Conservation (phyloP, 2,797 vertebrate species). For the Poeciliopsis paucimaculata region DNA sequence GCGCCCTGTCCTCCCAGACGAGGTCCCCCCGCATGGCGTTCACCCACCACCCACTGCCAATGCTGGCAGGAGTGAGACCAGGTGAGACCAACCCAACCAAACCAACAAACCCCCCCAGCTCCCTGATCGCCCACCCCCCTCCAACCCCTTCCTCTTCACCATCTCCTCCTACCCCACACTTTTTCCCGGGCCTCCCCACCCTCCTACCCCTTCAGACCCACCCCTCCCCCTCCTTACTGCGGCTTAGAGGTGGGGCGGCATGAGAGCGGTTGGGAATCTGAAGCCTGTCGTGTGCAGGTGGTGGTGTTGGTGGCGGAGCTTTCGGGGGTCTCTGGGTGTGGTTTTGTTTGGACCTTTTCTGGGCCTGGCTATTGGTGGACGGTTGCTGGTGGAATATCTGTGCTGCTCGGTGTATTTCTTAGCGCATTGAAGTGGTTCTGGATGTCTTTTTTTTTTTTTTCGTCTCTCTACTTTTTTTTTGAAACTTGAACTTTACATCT, state of each 20-base stretch:
- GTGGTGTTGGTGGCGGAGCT: slow-evolving; percentile 49
- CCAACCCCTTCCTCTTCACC: slow-evolving; percentile 51
- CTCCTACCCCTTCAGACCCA: slow-evolving; percentile 43
- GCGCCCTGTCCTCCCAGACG: slow-evolving; percentile 92
- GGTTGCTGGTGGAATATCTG: slow-evolving; percentile 23
- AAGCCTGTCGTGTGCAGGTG: slow-evolving; percentile 28
- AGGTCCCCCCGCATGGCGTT: slow-evolving; percentile 96
- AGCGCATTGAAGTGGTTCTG: neutral
- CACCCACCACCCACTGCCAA: slow-evolving; percentile 97
- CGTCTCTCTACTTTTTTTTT: neutral
- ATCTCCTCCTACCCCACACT: slow-evolving; percentile 63
- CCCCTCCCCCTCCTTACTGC: slow-evolving; percentile 24
- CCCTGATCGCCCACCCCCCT: slow-evolving; percentile 35
- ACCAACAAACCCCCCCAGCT: slow-evolving; percentile 11
- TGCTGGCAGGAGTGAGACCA: slow-evolving; percentile 98
- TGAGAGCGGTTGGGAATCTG: slow-evolving; percentile 44
- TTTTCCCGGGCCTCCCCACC: slow-evolving; percentile 49
- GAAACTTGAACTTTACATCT: neutral
- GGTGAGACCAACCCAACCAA: slow-evolving; percentile 82
- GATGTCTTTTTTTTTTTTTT: neutral
- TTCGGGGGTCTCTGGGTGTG: slow-evolving; percentile 49
- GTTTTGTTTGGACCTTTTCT: slow-evolving; percentile 42
- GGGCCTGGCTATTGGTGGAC: slow-evolving; percentile 23
- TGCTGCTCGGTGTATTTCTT: neutral
- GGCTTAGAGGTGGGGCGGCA: slow-evolving; percentile 62